These are phyloP conservation scores for Pachliopta kotzebuea DNA, from an alignment of 2,888 invertebrate species.

Conservation along the genomic window DNA sequence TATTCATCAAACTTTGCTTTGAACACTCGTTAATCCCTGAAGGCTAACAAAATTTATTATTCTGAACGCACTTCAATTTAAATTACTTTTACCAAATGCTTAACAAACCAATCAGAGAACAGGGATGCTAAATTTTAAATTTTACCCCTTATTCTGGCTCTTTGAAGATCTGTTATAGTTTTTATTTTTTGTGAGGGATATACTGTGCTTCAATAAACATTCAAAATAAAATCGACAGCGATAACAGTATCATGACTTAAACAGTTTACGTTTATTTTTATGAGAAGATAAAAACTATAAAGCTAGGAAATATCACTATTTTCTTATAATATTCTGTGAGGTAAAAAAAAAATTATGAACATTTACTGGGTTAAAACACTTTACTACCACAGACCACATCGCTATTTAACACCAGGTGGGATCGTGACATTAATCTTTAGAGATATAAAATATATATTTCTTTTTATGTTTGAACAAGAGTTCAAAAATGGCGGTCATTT, in stretches of 20 bases:
- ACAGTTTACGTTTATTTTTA: background rate
- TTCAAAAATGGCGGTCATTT: too few species aligned
- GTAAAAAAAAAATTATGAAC: too few species aligned
- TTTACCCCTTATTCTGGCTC: constrained; percentile 1
- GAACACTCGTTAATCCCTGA: background rate
- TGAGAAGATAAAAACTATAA: too few species aligned
- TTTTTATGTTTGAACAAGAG: too few species aligned
- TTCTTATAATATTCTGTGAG: too few species aligned
- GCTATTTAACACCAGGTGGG: too few species aligned
- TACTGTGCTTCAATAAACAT: background rate
- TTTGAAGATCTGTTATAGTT: background rate
- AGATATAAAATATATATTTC: too few species aligned
- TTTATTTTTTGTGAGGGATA: background rate
- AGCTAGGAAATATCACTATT: too few species aligned
- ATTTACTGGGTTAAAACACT: too few species aligned
- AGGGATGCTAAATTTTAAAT: constrained; percentile 34
- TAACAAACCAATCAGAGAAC: constrained; percentile 37
- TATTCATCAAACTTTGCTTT: background rate
- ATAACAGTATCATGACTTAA: background rate
- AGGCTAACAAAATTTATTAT: constrained; percentile 16
- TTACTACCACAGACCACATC: too few species aligned
- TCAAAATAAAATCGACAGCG: background rate
- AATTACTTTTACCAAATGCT: constrained; percentile 27
- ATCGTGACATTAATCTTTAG: too few species aligned
- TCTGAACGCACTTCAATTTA: constrained; percentile 26